Evolutionary conservation across 2,113 vertebrate genomes (phyloP), one percentile per base, ranked within the genome.

Genomic region (Xerus inauris): DNA sequence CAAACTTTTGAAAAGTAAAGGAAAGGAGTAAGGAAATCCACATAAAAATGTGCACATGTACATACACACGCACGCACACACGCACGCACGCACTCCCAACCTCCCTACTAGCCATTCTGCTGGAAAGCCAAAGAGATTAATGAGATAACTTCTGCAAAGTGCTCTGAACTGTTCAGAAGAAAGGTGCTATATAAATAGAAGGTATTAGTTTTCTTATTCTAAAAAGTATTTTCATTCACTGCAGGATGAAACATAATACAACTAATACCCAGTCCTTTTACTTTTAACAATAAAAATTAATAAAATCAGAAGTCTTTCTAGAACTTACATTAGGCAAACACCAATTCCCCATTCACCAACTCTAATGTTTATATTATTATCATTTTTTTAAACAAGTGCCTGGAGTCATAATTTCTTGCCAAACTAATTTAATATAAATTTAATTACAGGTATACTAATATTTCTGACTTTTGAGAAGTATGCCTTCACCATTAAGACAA

Each of bases 251-350:
- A 91, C 83, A 97, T 85, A 96, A 96, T 93, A 84, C 75, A 95
- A 76, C 91, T 94, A 94, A 96, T 87, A 96, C 80, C 89, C 57
- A 95, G 83, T 54, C 54, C 87, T 80, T 65, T 90, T 90, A 75
- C 54, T 94, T 94, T 96, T 87, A 97, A 94, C 92, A 96, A 97
- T 94, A 45, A 94, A 94, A 97, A 94, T 97, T 94, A 95, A 97
- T 98, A 95, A 97, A 94, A 92, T 94, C 84, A 72, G 40, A 93
- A 95, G 42, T 86, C 83, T 79, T 91, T 89, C 89, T 75, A 94
- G 51, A 96, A 95, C 79, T 89, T 90, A 72, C 42, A 94, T 79
- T 95, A 82, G 85, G 54, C 80, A 95, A 97, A 97, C 30, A 96
- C 59, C 59, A 95, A 94, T 72, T 97, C 88, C 72, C 77, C 38